Conservation (phyloP, 2,797 vertebrate species). For the Masticophis lateralis region DNA sequence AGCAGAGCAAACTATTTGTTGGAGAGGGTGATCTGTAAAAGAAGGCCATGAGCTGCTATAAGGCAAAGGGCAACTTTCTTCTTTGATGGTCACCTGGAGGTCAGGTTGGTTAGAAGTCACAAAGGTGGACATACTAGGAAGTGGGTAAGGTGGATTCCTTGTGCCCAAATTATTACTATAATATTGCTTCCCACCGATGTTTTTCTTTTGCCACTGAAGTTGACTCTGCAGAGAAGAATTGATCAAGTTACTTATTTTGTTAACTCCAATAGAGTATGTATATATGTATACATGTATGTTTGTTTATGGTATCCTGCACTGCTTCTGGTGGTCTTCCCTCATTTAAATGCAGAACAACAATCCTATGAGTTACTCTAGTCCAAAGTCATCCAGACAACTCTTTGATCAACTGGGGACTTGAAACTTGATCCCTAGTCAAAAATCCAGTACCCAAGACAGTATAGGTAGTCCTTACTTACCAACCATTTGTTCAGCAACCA, state of each 20-base stretch:
- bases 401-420: neutral
- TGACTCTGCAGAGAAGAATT: slow-evolving; percentile 57
- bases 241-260: neutral
- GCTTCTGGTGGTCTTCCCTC: neutral
- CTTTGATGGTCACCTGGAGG: slow-evolving; percentile 87
- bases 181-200: slow-evolving; percentile 76
- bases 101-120: slow-evolving; percentile 85
- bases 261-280: neutral
- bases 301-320: neutral
- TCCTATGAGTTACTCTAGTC: neutral
- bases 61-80: slow-evolving; percentile 83
- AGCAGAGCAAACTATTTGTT: slow-evolving; percentile 61
- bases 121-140: slow-evolving; percentile 91
- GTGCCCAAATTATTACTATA: slow-evolving; percentile 76
- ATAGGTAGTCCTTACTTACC: neutral
- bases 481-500: neutral
- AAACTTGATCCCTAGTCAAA: neutral
- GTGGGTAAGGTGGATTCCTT: slow-evolving; percentile 75
- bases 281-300: neutral
- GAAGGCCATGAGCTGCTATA: slow-evolving; percentile 82
- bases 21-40: slow-evolving; percentile 68
- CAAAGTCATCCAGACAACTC: neutral
- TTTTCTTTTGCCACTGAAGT: slow-evolving; percentile 76
- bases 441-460: neutral
- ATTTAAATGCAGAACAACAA: neutral